A percentile compares a stretch with the other conserved stretches of the same genome.
phyloP scores from a whole-genome alignment of 2,888 invertebrate genomes.

The Drosophila fungiperda region DNA sequence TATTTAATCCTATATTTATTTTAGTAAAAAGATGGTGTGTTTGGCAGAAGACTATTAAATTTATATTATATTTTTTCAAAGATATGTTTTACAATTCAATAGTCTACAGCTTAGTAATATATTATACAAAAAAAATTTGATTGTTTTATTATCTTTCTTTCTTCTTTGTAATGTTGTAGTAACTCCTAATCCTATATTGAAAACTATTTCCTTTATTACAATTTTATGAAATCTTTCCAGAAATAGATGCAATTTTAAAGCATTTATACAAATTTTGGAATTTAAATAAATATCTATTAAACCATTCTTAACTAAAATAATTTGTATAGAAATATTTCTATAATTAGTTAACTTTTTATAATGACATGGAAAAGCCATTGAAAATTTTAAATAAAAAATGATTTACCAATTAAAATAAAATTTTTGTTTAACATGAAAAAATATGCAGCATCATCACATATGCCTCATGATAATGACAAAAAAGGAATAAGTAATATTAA shows the following conservation, averaged over 20 bases:
- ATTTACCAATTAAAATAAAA: slow-evolving; percentile 31
- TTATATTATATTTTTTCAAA: background rate
- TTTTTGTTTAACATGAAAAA: slow-evolving; percentile 28
- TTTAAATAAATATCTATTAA: background rate
- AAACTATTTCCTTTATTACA: background rate
- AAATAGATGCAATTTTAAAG: background rate
- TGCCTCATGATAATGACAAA: slow-evolving; percentile 13
- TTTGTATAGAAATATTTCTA: background rate
- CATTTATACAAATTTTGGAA: background rate
- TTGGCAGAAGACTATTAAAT: slow-evolving; percentile 16
- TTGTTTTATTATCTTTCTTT: background rate
- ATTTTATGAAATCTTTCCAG: background rate
- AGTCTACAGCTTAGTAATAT: background rate
- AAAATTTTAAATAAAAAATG: background rate
- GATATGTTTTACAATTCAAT: background rate
- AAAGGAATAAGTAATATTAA: slow-evolving; percentile 13
- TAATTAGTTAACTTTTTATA: slow-evolving; percentile 1
- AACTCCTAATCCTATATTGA: background rate
- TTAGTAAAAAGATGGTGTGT: slow-evolving; percentile 1
- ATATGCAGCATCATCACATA: slow-evolving; percentile 15
- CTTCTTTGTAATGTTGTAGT: background rate
- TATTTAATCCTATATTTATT: slow-evolving; percentile 1
- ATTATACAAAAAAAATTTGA: background rate
- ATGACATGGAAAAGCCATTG: slow-evolving; percentile 26
- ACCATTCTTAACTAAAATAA: background rate